Evolutionary conservation across 2,888 invertebrate species (phyloP), one percentile per base, ranked within the genome.

Genomic region (Boloria selene): DNA sequence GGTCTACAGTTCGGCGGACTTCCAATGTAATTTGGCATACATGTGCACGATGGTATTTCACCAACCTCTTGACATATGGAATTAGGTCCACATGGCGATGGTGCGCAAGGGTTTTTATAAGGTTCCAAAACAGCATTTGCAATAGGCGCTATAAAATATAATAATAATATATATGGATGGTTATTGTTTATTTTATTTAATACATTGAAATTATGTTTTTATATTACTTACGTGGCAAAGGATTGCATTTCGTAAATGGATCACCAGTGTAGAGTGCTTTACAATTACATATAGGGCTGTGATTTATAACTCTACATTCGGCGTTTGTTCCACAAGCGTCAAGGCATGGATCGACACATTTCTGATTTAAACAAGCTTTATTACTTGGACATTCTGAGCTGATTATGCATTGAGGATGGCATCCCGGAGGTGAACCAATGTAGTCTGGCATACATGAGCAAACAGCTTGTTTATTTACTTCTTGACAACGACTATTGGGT

Each of bases 261-360:
- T 96, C 95, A n/a, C 96, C 96, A 47, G 95, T 95, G 73, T 94
- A 94, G 50, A 88, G 91, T 18, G 83, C 75, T 67, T 93, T 93
- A 80, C 97, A 97, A 71, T 93, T 94, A 81, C 97, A 97, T 75
- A 96, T 94, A 10, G 97, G 96, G 79, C 94, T 96, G 77, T 96
- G 97, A 82, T 96, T 96, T 62, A 95, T 94, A 13, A 96, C 95
- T 78, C 94, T 93, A 78, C 97, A 97, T 59, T 93, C 93, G 0
- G 95, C 92, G 75, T 95, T 94, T 78, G 90, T 88, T 18, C 95
- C 96, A 82, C 95, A 96, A 18, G 94, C 93, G 75, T 94, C 94
- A 18, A 93, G 86, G 74, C 97, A 97, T 49, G 97, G 97, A 82
- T 97, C 94, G 56, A 90, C 86, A 80, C 97, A 97, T 87, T 96